Conservation (phyloP, 1,140 invertebrate species). For the Cecropterus lyciades region DNA sequence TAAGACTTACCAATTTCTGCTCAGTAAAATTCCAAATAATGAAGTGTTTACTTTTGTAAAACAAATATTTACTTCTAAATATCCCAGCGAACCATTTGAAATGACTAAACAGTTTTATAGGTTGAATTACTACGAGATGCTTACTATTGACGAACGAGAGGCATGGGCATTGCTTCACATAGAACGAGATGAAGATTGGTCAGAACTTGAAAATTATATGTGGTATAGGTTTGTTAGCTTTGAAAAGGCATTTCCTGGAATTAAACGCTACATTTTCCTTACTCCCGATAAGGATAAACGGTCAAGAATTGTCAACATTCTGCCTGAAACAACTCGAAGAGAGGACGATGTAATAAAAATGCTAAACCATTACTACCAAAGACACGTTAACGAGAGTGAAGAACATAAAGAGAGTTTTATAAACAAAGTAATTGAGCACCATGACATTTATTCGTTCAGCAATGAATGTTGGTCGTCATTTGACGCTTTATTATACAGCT, state of each 20-base stretch:
- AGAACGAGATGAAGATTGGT: slow-evolving; percentile 47
- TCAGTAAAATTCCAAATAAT: slow-evolving; percentile 49
- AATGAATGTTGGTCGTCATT: slow-evolving; percentile 56
- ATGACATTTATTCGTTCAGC: slow-evolving; percentile 59
- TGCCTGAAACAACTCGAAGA: slow-evolving; percentile 52
- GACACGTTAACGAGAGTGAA: slow-evolving; percentile 56
- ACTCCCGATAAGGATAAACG: slow-evolving; percentile 43
- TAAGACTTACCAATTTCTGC: slow-evolving; percentile 41
- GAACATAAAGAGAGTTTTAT: slow-evolving; percentile 54
- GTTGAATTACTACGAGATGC: slow-evolving; percentile 48
- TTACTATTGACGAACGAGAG: slow-evolving; percentile 55
- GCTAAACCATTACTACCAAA: slow-evolving; percentile 60
- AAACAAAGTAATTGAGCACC: slow-evolving; percentile 41
- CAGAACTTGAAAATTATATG: slow-evolving; percentile 44
- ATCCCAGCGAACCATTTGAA: slow-evolving; percentile 54
- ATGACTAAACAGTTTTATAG: slow-evolving; percentile 51
- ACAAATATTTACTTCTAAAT: slow-evolving; percentile 52
- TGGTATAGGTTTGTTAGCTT: slow-evolving; percentile 65
- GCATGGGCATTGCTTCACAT: slow-evolving; percentile 59
- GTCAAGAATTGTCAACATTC: slow-evolving; percentile 47
- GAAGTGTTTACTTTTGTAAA: slow-evolving; percentile 53
- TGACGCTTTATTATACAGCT: slow-evolving; percentile 58
- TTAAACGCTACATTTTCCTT: slow-evolving; percentile 52
- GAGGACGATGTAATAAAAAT: slow-evolving; percentile 51
- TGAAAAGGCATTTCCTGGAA: slow-evolving; percentile 51